Evolutionary conservation across 2,113 vertebrate genomes (phyloP).

Genomic region (Solea senegalensis): DNA sequence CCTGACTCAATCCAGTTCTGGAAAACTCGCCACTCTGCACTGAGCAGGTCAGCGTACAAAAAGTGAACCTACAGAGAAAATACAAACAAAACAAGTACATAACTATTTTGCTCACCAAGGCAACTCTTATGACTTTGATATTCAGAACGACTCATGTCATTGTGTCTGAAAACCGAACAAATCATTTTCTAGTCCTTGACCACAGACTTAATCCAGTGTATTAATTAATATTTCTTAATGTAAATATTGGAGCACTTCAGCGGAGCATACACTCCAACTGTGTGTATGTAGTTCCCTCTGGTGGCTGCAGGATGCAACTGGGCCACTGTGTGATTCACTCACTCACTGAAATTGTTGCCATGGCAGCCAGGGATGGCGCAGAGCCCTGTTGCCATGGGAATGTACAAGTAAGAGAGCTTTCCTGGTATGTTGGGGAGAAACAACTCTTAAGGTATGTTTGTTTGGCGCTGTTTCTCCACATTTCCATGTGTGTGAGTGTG

Average conservation of each 20-base stretch:
- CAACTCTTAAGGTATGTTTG: slow-evolving; percentile 70
- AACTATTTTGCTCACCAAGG: not conserved
- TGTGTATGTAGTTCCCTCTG: slow-evolving; percentile 66
- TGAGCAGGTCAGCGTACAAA: slow-evolving; percentile 78
- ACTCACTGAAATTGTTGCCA: slow-evolving; percentile 77
- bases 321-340: slow-evolving; percentile 65
- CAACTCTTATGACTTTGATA: not conserved
- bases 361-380: slow-evolving; percentile 77
- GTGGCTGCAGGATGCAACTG: slow-evolving; percentile 68
- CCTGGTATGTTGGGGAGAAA: slow-evolving; percentile 64
- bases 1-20: slow-evolving; percentile 80
- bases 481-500: slow-evolving; percentile 21
- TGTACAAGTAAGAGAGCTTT: slow-evolving; percentile 71
- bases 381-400: slow-evolving; percentile 81
- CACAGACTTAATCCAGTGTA: not conserved
- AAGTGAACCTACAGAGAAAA: slow-evolving; percentile 76
- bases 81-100: not conserved
- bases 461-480: slow-evolving; percentile 58
- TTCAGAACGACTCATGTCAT: not conserved
- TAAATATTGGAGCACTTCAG: not conserved
- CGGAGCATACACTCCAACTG: slow-evolving; percentile 29
- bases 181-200: too few relatives aligned
- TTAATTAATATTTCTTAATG: not conserved
- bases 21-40: slow-evolving; percentile 81
- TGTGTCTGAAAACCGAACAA: not conserved